Percentiles rank a stretch among this genome's conserved stretches.
These are phyloP conservation scores for Opisthograptis luteolata DNA, from an alignment of 2,888 invertebrate genomes.

Conservation along the genomic window DNA sequence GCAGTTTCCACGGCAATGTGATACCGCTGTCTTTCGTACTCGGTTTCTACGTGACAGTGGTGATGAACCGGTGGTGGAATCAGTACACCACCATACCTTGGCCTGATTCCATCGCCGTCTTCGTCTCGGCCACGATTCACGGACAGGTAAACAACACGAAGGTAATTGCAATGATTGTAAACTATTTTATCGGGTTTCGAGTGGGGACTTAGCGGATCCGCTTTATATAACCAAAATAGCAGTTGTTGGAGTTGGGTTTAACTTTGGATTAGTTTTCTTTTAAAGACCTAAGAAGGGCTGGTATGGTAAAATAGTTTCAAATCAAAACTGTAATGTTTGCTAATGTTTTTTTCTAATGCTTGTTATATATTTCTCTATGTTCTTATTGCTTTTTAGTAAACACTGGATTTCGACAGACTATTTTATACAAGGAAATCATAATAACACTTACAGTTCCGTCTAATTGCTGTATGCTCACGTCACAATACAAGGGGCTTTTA, in stretches of 20 bases:
- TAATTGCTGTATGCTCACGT: too few relatives aligned
- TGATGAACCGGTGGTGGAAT: conserved; percentile 97
- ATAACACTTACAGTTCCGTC: too few relatives aligned
- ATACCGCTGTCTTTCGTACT: conserved; percentile 97
- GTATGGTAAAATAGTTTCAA: not conserved
- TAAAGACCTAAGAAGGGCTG: too few relatives aligned
- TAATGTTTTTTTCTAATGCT: too few relatives aligned
- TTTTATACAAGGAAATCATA: too few relatives aligned
- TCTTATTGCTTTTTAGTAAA: too few relatives aligned
- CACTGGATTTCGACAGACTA: too few relatives aligned
- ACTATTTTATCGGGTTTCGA: not conserved
- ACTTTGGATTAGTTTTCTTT: too few relatives aligned
- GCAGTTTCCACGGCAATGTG: conserved; percentile 92
- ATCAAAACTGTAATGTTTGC: not conserved
- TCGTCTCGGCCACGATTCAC: conserved; percentile 92
- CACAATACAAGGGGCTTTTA: too few relatives aligned
- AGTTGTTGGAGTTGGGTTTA: not conserved
- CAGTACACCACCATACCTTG: conserved; percentile 93
- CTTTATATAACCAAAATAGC: not conserved
- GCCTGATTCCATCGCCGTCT: conserved; percentile 95
- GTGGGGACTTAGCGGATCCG: not conserved
- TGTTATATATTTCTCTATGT: too few relatives aligned
- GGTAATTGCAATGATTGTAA: conserved; percentile 12
- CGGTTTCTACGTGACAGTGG: conserved; percentile 96
- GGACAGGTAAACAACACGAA: conserved; percentile 85